Base-by-base conservation (phyloP, 2,113 vertebrate genomes). In the Machaerirhynchus nigripectus region DNA sequence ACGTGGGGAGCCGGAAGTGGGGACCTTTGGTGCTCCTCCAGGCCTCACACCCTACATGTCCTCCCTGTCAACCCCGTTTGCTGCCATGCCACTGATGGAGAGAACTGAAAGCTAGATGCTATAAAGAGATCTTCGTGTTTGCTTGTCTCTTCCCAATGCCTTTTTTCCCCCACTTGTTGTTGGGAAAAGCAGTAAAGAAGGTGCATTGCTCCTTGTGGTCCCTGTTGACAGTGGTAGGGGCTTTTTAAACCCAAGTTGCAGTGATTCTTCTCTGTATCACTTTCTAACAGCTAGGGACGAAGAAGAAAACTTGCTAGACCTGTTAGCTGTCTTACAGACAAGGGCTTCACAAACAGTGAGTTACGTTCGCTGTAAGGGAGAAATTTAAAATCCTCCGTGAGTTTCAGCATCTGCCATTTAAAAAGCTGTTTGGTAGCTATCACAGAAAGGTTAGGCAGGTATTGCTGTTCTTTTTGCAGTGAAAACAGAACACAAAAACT, bases 1-100 rank as follows among this genome's bases (percentile, higher is more conserved):
- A 15, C 2, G 1, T 6, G 15, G 57, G 24, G 10, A 69, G 23
- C 20, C 0, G 0, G 8, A 3, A 16, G 6, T 33, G 20, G 33
- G 18, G 24, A 44, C 21, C 8, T 10, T 18, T 1, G 2, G 40
- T 35, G 35, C 35, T 52, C 5, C 11, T 77, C 26, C 37, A 30
- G 23, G 21, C 20, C 39, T 68, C 44, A 21, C 11, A 19, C 19
- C 17, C 39, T 46, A 2, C 5, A 1, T 8, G 27, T n/a, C 6
- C 33, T 75, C 24, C 0, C 0, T 24, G 14, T 39, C 42, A 86
- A 56, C 30, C 40, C 28, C 60, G 19, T 28, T 85, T 52, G 35
- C 30, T 49, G 4, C 40, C 31, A 3, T 13, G 11, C 13, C 11
- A 5, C 44, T 53, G 49, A 35, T 5, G 10, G 39, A 11, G 5